Evolutionary conservation across 2,888 invertebrate genomes (phyloP).

Genomic region (Sthenelais limicola): DNA sequence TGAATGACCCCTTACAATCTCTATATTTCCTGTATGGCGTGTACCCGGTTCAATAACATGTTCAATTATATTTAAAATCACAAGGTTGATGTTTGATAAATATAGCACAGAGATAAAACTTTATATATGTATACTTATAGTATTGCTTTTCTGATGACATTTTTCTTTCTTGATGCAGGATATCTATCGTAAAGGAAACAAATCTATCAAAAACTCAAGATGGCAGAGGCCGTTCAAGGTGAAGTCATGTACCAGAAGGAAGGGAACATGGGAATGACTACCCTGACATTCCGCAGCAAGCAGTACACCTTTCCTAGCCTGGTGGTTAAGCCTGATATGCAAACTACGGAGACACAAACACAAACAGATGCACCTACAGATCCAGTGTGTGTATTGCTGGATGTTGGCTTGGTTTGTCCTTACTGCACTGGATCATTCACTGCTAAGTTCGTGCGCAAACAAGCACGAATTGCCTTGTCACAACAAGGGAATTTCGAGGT

Average conservation of each 20-base stretch:
- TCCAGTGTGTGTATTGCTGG: conserved; percentile 34
- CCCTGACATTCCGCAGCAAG: conserved; percentile 35
- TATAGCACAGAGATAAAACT: too few species aligned
- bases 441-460: conserved; percentile 28
- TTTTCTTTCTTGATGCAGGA: too few species aligned
- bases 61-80: too few species aligned
- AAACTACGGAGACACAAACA: not conserved
- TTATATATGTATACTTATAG: too few species aligned
- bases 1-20: too few species aligned
- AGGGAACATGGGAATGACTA: conserved; percentile 30
- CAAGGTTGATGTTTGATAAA: too few species aligned
- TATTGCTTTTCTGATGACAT: too few species aligned
- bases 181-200: conserved; percentile 27
- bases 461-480: conserved; percentile 4
- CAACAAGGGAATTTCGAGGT: conserved; percentile 23
- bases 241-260: conserved; percentile 31
- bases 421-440: conserved; percentile 36
- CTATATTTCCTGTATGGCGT: too few species aligned
- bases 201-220: not conserved
- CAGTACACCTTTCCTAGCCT: conserved; percentile 39
- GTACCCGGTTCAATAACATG: too few species aligned
- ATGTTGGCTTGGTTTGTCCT: conserved; percentile 33
- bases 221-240: conserved; percentile 9
- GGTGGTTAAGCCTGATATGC: conserved; percentile 14
- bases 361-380: not conserved